Conservation (phyloP, 2,113 vertebrate genomes). For the Oenanthe melanoleuca region DNA sequence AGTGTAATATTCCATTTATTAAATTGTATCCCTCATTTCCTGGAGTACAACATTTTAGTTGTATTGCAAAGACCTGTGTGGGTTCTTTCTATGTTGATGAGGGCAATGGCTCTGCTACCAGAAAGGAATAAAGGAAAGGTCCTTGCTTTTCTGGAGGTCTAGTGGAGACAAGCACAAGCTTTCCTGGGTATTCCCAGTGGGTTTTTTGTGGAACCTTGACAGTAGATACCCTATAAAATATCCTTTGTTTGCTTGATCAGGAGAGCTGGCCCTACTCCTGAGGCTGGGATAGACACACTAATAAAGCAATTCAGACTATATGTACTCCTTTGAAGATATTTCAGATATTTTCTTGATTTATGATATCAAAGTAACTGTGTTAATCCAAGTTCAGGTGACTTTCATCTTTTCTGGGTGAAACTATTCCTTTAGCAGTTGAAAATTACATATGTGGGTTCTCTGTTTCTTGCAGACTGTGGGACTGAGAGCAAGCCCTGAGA, state of each 20-base stretch:
- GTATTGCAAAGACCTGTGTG: neutral
- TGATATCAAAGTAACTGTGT: neutral
- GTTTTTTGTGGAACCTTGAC: neutral
- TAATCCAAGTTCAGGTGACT: neutral
- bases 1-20: neutral
- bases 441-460: neutral
- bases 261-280: neutral
- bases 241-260: neutral
- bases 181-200: neutral
- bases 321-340: neutral
- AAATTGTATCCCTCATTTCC: neutral
- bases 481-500: neutral
- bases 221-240: neutral
- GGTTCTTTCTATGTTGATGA: accelerated
- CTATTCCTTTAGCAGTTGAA: neutral
- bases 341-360: neutral
- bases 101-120: neutral
- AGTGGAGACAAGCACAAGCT: neutral
- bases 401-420: neutral
- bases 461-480: neutral
- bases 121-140: neutral
- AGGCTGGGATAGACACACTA: neutral
- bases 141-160: neutral
- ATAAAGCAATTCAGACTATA: neutral
- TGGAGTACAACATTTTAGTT: no score